Conservation (phyloP, 1,140 invertebrate genomes). For the Lepidostoma basale region DNA sequence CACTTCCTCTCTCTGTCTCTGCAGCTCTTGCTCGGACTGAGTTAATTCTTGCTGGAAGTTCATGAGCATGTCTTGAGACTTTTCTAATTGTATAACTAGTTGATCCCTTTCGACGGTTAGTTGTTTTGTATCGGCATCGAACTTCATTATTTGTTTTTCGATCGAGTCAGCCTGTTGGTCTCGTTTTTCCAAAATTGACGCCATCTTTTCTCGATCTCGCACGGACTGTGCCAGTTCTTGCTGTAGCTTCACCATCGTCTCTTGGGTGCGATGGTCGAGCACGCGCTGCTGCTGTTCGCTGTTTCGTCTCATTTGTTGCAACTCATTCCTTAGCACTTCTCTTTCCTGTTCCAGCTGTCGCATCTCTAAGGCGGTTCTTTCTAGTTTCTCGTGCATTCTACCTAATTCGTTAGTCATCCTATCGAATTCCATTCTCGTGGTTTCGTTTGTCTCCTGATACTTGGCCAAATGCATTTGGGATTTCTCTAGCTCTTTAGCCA, state of each 20-base stretch:
- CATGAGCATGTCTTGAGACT: slow-evolving; percentile 90
- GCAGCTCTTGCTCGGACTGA: slow-evolving; percentile 78
- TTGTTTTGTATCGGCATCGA: slow-evolving; percentile 84
- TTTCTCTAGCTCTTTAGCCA: slow-evolving; percentile 87
- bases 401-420: slow-evolving; percentile 79
- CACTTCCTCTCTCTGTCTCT: slow-evolving; percentile 82
- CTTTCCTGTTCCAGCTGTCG: slow-evolving; percentile 71
- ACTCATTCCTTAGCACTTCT: slow-evolving; percentile 70
- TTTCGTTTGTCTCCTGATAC: slow-evolving; percentile 79
- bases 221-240: slow-evolving; percentile 73
- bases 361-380: slow-evolving; percentile 70
- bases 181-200: slow-evolving; percentile 72
- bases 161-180: slow-evolving; percentile 81
- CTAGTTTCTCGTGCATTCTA: slow-evolving; percentile 76
- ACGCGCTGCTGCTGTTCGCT: slow-evolving; percentile 71
- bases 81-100: slow-evolving; percentile 85
- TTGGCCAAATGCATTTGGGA: slow-evolving; percentile 80
- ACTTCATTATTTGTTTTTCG: slow-evolving; percentile 81
- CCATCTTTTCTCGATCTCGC: slow-evolving; percentile 75
- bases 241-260: slow-evolving; percentile 69
- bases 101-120: slow-evolving; percentile 85
- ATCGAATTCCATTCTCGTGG: slow-evolving; percentile 81
- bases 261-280: slow-evolving; percentile 67
- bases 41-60: slow-evolving; percentile 91
- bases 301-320: slow-evolving; percentile 68